A percentile compares a stretch with the other conserved stretches of the same genome.
These are phyloP conservation scores for Oplegnathus fasciatus DNA, from an alignment of 2,113 vertebrate genomes.

Conservation along the genomic window DNA sequence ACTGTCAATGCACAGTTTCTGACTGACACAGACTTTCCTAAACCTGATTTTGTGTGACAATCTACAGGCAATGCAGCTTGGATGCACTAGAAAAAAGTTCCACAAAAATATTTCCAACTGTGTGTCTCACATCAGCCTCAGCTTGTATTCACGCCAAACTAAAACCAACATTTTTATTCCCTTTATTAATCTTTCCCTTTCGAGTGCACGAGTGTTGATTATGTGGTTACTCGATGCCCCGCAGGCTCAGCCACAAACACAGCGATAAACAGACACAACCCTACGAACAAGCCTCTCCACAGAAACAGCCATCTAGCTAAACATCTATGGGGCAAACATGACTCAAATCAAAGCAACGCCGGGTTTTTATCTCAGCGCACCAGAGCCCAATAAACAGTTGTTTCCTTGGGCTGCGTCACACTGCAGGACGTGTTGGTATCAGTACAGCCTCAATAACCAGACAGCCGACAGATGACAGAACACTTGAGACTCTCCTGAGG, in stretches of 20 bases:
- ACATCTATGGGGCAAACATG: slow-evolving; percentile 68
- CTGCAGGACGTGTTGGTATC: slow-evolving; percentile 61
- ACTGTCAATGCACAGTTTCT: too few relatives aligned
- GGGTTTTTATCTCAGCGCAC: slow-evolving; percentile 62
- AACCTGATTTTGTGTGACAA: too few relatives aligned
- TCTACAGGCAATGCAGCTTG: neutral
- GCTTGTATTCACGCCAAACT: slow-evolving; percentile 7
- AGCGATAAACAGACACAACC: slow-evolving; percentile 65
- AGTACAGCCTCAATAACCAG: slow-evolving; percentile 64
- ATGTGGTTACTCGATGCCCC: slow-evolving; percentile 22
- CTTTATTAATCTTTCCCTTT: slow-evolving; percentile 52
- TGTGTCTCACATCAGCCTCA: slow-evolving; percentile 17
- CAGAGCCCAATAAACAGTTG: slow-evolving; percentile 70
- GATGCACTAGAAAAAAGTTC: slow-evolving; percentile 4
- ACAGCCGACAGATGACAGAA: slow-evolving; percentile 66
- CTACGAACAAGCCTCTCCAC: slow-evolving; percentile 50
- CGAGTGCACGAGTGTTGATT: slow-evolving; percentile 43
- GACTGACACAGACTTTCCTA: too few relatives aligned
- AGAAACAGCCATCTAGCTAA: slow-evolving; percentile 65
- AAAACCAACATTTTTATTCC: slow-evolving; percentile 23
- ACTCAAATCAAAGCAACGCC: slow-evolving; percentile 63
- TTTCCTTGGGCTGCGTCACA: slow-evolving; percentile 53
- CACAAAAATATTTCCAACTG: neutral
- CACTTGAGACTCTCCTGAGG: slow-evolving; percentile 55
- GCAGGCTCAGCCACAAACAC: slow-evolving; percentile 51